phyloP scores from a whole-genome alignment of 2,888 invertebrate genomes.

The Sceliomorpha sp. region DNA sequence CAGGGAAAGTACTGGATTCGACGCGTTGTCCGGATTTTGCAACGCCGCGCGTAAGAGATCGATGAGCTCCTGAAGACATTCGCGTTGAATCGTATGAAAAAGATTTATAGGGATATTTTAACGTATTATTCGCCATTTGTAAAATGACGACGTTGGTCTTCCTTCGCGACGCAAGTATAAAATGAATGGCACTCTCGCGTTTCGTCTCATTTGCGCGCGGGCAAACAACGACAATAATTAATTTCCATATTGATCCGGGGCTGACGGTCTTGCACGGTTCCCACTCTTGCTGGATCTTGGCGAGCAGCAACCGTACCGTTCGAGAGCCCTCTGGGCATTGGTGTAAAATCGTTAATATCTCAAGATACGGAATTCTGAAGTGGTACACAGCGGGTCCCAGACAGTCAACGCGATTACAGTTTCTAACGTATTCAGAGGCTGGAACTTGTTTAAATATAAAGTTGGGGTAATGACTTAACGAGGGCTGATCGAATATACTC shows the following conservation, averaged over 20 bases:
- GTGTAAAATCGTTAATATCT: constrained; percentile 29
- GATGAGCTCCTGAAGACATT: no score
- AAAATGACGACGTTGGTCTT: no score
- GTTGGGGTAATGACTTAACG: no score
- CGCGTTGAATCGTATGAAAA: no score
- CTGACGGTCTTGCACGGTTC: constrained; percentile 10
- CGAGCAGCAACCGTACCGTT: constrained; percentile 29
- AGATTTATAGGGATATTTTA: no score
- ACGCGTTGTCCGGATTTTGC: no score
- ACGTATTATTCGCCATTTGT: no score
- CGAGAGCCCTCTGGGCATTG: constrained; percentile 30
- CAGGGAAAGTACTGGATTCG: no score
- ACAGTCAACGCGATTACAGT: constrained; percentile 2
- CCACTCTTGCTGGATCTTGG: constrained; percentile 23
- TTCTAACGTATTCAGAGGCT: constrained; percentile 4
- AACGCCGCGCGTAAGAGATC: no score
- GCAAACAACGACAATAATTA: constrained; percentile 24
- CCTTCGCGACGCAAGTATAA: no score
- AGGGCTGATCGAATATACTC: no score
- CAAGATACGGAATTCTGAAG: constrained; percentile 22
- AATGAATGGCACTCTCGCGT: neutral
- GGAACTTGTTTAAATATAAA: constrained; percentile 6
- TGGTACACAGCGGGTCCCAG: constrained; percentile 9
- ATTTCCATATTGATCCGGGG: constrained; percentile 20
- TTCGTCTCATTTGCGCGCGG: constrained; percentile 6